These are phyloP conservation scores for Sternotherus odoratus DNA, from an alignment of 2,797 vertebrate genomes.

Conservation along the genomic window DNA sequence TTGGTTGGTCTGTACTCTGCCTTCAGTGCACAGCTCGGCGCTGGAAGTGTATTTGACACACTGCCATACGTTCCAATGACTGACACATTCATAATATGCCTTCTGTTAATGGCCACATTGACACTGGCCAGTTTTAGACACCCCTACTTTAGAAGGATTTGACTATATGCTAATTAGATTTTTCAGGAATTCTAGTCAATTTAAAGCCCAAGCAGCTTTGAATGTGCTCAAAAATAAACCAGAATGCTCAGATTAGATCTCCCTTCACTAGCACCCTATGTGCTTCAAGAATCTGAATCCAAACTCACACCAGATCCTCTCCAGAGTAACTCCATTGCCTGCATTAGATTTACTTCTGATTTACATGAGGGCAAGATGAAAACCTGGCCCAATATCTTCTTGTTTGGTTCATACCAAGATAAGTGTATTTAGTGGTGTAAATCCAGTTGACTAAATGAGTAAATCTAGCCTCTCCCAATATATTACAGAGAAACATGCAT, in stretches of 20 bases:
- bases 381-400: neutral
- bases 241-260: neutral
- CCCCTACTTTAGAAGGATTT: neutral
- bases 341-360: neutral
- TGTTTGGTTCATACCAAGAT: fast-evolving
- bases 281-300: neutral
- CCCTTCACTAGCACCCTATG: neutral
- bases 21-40: neutral
- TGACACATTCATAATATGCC: neutral
- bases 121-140: neutral
- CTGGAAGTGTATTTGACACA: neutral
- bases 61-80: neutral
- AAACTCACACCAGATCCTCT: neutral
- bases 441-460: slow-evolving; percentile 21
- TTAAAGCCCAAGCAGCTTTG: neutral
- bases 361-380: neutral
- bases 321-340: neutral
- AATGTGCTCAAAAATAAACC: neutral
- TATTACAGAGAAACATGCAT: neutral
- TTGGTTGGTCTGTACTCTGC: neutral
- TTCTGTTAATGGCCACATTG: neutral
- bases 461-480: neutral
- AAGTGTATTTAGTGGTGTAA: neutral
- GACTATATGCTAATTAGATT: neutral
- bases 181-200: neutral